phyloP scores from a whole-genome alignment of 2,888 invertebrate species.

The Limnephilus lunatus region DNA sequence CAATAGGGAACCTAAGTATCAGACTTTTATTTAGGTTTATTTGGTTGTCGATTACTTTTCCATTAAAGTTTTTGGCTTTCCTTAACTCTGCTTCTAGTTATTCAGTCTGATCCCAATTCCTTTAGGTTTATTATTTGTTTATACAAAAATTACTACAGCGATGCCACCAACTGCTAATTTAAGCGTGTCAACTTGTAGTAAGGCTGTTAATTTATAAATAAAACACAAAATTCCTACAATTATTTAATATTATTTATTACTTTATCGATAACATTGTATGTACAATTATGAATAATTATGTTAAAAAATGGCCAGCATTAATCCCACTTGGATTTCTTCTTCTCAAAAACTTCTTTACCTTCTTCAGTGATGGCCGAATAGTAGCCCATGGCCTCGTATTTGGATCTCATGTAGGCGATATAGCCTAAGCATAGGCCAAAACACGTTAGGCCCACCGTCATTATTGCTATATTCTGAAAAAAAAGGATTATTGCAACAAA shows the following conservation, averaged over 20 bases:
- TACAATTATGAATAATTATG: conserved; percentile 12
- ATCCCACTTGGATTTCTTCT: conserved; percentile 89
- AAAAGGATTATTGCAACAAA: conserved; percentile 37
- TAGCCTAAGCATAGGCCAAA: conserved; percentile 87
- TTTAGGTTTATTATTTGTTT: too few species aligned
- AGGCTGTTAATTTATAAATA: neutral
- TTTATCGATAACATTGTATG: conserved; percentile 15
- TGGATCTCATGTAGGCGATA: conserved; percentile 89
- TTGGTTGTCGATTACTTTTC: too few species aligned
- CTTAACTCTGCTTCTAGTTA: too few species aligned
- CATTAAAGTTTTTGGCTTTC: too few species aligned
- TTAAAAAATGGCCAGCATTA: conserved; percentile 67
- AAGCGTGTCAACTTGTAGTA: too few species aligned
- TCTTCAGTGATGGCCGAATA: conserved; percentile 88
- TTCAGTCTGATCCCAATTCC: too few species aligned
- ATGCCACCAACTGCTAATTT: too few species aligned
- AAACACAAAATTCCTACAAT: neutral
- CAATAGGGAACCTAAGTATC: too few species aligned
- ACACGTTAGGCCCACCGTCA: conserved; percentile 88
- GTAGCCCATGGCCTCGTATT: conserved; percentile 87
- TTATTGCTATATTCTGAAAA: conserved; percentile 90
- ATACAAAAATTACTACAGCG: too few species aligned
- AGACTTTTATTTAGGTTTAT: too few species aligned
- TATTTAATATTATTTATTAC: conserved; percentile 25
- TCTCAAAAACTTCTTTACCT: conserved; percentile 85